A percentile compares a stretch with the other conserved stretches of the same genome.
These are phyloP conservation scores for Echinops telfairi DNA, from an alignment of 2,113 vertebrate genomes.

Conservation along the genomic window DNA sequence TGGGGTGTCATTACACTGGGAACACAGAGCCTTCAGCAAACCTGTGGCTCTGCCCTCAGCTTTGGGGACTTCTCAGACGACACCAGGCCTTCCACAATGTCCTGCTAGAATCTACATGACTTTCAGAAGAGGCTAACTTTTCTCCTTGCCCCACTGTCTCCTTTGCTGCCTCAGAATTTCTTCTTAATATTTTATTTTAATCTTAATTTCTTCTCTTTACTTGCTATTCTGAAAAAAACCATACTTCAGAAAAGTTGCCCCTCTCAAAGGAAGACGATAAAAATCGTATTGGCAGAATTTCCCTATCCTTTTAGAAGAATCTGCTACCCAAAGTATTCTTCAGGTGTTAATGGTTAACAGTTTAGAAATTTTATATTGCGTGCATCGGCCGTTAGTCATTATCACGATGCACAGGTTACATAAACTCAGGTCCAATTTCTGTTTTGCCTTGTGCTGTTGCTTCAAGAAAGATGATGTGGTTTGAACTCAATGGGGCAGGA, in stretches of 20 bases:
- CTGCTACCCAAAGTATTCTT: too few species aligned
- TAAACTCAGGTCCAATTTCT: too few species aligned
- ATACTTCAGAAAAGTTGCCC: neutral
- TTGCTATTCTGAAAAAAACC: conserved; percentile 12
- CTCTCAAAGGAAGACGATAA: too few species aligned
- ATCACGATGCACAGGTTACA: too few species aligned
- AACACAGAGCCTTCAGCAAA: neutral
- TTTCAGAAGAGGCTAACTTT: neutral
- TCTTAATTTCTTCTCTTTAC: neutral
- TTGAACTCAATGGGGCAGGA: too few species aligned
- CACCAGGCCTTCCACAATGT: neutral
- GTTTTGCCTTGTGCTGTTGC: too few species aligned
- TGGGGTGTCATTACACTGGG: conserved; percentile 68
- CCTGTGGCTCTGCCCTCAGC: neutral
- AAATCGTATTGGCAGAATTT: too few species aligned
- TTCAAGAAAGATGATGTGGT: too few species aligned
- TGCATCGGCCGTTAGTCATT: too few species aligned
- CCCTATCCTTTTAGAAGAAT: too few species aligned
- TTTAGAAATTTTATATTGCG: too few species aligned
- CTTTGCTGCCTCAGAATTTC: neutral
- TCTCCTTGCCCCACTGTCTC: neutral
- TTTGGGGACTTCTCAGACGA: neutral
- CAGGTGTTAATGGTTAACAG: too few species aligned
- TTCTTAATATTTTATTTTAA: neutral
- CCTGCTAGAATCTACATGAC: neutral